Base-by-base conservation (phyloP, 1,140 invertebrate species). In the Physella acuta region DNA sequence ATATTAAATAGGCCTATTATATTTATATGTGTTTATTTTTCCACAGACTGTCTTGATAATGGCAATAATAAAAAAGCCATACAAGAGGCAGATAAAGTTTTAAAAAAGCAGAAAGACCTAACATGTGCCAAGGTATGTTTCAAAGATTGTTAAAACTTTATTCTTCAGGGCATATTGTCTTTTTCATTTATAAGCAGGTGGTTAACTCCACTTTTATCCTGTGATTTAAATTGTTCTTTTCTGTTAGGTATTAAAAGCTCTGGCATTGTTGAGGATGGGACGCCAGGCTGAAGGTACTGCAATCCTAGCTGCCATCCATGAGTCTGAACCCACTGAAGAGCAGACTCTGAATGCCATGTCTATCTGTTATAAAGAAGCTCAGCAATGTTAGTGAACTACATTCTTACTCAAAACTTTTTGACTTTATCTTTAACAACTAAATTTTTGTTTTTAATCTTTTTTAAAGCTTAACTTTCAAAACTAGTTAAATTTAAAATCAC, bases 41-140 rank as follows among this genome's bases (percentile, higher is more conserved):
- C 26, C 89, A 71, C 83, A 97, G 95, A 99, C 86, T 94, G 93
- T 87, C 86, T 99, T 71, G 96, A 99, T 83, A 90, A 90, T 88
- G 94, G 94, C 26, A 97, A 97, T 82, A 96, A 97, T 86, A 98
- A 97, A 80, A 97, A 97, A 83, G 95, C 95, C 0, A 87, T 98
- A n/a, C 94, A 98, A 84, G 96, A 98, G 86, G 93, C 93, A 5
- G 95, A 98, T 70, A 97, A 96, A 86, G 90, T 98, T 17, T 86
- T 98, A 36, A 95, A 93, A 81, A 98, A 98, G 84, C 92, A 94
- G 78, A 92, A 94, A 70, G 89, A 89, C 76, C 90, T 96, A 73
- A 90, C 91, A 44, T 95, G 94, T 86, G 95, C 94, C 3, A 92
- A 92, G 81, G 94, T 94, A 74, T 39, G 34, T 44, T 44, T 64